Percentiles rank a stretch among this genome's conserved stretches.
phyloP scores from a whole-genome alignment of 2,888 invertebrate genomes.

The Drosophila hamatofila region DNA sequence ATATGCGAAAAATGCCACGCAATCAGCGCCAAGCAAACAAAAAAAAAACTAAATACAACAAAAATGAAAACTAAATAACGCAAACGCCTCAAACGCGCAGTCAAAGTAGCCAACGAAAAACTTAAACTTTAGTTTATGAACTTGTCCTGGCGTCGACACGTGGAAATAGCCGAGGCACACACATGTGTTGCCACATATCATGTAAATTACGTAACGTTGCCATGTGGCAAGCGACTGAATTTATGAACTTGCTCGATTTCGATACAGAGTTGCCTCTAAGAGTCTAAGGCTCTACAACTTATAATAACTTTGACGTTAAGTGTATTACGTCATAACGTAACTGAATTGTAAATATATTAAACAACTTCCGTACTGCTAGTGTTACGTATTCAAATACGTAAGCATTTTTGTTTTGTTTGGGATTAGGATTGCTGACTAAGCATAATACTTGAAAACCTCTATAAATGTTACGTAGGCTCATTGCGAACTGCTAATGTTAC shows the following conservation, averaged over 20 bases:
- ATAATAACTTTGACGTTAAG: background rate
- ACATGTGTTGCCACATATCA: constrained; percentile 32
- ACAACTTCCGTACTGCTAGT: background rate
- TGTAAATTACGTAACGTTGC: constrained; percentile 64
- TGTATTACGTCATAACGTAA: constrained; percentile 2
- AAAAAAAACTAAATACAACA: constrained; percentile 24
- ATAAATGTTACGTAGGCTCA: no score
- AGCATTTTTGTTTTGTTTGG: no score
- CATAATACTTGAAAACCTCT: no score
- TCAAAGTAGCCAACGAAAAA: constrained; percentile 45
- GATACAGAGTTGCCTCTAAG: background rate
- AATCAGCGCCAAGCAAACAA: constrained; percentile 56
- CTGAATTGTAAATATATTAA: background rate
- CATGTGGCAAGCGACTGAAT: constrained; percentile 34
- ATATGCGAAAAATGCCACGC: constrained; percentile 79
- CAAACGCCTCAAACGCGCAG: constrained; percentile 33
- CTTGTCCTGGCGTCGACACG: constrained; percentile 62
- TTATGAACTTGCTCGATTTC: constrained; percentile 50
- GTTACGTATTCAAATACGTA: no score
- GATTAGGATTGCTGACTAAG: no score
- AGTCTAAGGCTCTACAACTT: background rate
- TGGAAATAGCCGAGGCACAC: constrained; percentile 35
- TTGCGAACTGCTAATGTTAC: no score
- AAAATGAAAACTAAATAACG: constrained; percentile 27
- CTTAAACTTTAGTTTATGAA: constrained; percentile 67